Evolutionary conservation across 2,113 vertebrate genomes (phyloP).

Genomic region (Neopipo cinnamomea): DNA sequence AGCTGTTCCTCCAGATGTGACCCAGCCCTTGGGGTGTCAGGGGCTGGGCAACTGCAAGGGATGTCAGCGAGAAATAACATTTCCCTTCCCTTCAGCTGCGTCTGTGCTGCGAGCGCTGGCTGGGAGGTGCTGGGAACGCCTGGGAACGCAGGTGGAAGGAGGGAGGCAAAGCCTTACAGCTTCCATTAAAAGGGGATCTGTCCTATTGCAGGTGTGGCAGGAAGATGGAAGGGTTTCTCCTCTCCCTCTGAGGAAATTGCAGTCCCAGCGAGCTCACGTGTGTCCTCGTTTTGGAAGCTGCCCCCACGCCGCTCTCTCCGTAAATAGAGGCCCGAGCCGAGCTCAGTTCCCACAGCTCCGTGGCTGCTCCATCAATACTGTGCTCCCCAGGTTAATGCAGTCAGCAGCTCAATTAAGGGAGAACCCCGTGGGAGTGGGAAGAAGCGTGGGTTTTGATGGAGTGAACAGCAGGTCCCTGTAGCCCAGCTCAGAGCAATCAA

Average conservation of each 20-base stretch:
- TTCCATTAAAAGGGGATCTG: neutral
- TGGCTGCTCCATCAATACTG: neutral
- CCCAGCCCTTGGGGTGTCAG: neutral
- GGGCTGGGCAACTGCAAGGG: neutral
- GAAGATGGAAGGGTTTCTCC: neutral
- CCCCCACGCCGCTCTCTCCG: accelerated
- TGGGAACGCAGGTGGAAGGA: neutral
- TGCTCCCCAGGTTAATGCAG: neutral
- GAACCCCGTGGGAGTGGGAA: neutral
- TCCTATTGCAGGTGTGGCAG: neutral
- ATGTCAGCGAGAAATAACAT: neutral
- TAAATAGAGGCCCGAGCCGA: neutral
- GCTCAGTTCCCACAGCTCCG: neutral
- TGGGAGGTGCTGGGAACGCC: neutral
- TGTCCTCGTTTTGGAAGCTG: neutral
- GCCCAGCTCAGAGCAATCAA: neutral
- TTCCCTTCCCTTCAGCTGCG: neutral
- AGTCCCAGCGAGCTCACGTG: neutral
- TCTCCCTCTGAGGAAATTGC: neutral
- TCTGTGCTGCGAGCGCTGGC: neutral
- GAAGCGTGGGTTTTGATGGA: neutral
- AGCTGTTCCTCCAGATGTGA: neutral
- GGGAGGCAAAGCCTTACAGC: neutral
- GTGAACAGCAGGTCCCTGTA: neutral
- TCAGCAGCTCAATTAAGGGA: constrained; percentile 29